Base-by-base conservation (phyloP, 2,113 vertebrate species). In the Malurus cyaneus region DNA sequence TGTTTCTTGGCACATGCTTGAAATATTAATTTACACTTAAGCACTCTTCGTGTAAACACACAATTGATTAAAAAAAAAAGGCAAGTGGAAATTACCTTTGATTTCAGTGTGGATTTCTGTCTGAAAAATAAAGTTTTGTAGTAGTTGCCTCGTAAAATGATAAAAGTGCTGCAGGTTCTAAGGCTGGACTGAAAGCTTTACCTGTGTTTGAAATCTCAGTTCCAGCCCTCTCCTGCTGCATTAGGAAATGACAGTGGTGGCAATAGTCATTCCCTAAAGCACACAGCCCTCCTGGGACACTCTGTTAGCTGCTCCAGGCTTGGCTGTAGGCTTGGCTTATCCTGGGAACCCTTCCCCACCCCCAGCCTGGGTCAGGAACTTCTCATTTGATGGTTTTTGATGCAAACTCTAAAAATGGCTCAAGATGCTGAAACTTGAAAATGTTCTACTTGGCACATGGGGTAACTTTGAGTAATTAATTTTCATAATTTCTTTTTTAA, bases 201-300 rank as follows among this genome's bases (percentile, higher is more conserved):
- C 53, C 77, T 57, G 59, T 25, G 0, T 52, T 41, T 80, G 19
- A 42, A 5, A 14, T 36, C 6, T 15, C 19, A 4, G 0, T 31
- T 19, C 9, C 69, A 59, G 32, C 31, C 59, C 18, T 15, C 1
- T 5, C 9, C 5, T 3, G 9, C 42, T 34, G 46, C 21, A 2
- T 17, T 21, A 5, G 73, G 64, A 29, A 26, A 0, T 10, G 18
- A 0, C 34, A 28, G 50, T 3, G 79, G 70, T 6, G 14, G 80
- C 80, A 32, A 0, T 0, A 5, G 52, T 4, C 13, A 2, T 11
- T 41, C 46, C 59, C 11, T 5, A 1, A 1, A 9, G 4, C 41
- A 0, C 0, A 18, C 53, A 26, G 57, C 64, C 25, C 31, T 32
- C 15, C 64, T 8, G 6, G 26, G 46, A 4, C 17, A 0, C 64